Base-by-base conservation (phyloP, 1,140 invertebrate species). In the Lepidurus packardi region DNA sequence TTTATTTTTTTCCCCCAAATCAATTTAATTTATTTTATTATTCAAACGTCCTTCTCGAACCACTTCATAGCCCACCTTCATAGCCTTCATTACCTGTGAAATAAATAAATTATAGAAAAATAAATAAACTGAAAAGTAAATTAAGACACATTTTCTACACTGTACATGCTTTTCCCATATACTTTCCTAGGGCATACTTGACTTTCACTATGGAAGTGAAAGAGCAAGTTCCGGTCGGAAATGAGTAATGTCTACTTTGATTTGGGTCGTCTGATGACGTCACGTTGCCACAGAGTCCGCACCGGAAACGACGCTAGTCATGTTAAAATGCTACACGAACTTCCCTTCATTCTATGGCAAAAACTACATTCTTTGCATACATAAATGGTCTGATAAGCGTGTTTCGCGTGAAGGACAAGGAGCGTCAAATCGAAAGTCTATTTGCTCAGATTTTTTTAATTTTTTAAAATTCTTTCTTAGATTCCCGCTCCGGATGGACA, bases 351-450 rank as follows among this genome's bases (percentile, higher is more conserved):
- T 65, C 16, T 16, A 16, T 8, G 47, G 45, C 11, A n/a, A n/a
- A n/a, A 13, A 65, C 8, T 16, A 21, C 13, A 65, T 65, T 65
- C 53, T n/a, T n/a, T 7, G 53, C 16, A 65, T 65, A 16, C 21
- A 21, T 65, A 16, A 47, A 16, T 10, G 21, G 7, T 65, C 16
- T 65, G 9, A n/a, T n/a, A 65, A 21, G 13, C 53, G 6, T 0
- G 0, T 4, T 65, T 65, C 13, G 53, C 5, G 53, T 21, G 53
- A 65, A 65, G 21, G n/a, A n/a, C 53, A 11, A 65, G 21, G 53
- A 65, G 53, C 53, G 53, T 65, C 53, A 16, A 65, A 65, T 65
- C 13, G 53, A 65, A 65, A n/a, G n/a, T n/a, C n/a, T n/a, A n/a
- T n/a, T n/a, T n/a, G n/a, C n/a, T n/a, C n/a, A n/a, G n/a, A n/a